Evolutionary conservation across 1,140 invertebrate species (phyloP).

Genomic region (Temnothorax longispinosus): DNA sequence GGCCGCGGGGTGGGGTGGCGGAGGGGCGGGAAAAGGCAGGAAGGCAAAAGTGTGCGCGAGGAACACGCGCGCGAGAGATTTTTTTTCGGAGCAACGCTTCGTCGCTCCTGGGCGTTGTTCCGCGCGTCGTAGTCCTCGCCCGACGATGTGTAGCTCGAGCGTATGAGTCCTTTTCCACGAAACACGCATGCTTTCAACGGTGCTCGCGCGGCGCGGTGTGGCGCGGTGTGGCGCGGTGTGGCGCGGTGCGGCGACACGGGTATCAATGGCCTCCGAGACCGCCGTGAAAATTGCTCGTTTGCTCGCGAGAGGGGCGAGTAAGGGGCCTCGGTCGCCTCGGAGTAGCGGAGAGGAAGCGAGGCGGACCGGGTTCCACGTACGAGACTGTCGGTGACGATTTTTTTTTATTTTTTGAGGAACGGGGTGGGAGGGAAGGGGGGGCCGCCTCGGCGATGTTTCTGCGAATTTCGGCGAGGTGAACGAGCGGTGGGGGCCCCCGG

Average conservation of each 20-base stretch:
- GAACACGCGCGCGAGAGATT: background rate
- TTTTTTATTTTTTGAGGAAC: background rate
- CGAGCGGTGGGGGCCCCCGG: background rate
- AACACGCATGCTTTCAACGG: background rate
- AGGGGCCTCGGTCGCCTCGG: no score
- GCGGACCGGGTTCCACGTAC: background rate
- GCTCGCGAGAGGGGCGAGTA: background rate
- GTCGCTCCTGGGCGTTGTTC: conserved; percentile 43
- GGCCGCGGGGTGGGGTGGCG: background rate
- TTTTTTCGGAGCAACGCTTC: background rate
- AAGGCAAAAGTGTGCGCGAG: conserved; percentile 2
- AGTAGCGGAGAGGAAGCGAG: no score
- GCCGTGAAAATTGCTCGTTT: conserved; percentile 34
- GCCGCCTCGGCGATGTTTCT: background rate
- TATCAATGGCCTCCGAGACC: conserved; percentile 48
- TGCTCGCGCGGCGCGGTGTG: background rate
- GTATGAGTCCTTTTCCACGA: background rate
- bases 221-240: no score
- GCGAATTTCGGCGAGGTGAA: conserved; percentile 7
- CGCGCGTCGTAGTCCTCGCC: background rate
- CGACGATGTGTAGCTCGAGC: no score
- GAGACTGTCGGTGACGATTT: background rate
- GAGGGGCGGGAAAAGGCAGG: background rate
- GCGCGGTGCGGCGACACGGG: background rate
- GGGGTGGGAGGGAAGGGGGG: no score